Evolutionary conservation across 2,888 invertebrate genomes (phyloP), one percentile per base, ranked within the genome.

Genomic region (Cryptus viduatorius): DNA sequence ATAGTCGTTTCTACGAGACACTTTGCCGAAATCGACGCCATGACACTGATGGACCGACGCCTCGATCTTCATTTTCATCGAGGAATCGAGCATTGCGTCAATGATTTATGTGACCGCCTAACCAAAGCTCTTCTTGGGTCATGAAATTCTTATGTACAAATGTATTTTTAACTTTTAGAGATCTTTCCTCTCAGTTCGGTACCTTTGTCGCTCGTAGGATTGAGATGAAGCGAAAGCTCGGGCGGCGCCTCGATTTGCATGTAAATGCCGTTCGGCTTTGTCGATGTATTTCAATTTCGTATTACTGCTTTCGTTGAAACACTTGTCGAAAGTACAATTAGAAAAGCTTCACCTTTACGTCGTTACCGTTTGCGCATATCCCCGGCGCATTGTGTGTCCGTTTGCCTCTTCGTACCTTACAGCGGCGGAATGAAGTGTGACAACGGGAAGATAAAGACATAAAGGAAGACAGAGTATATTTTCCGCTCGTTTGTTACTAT

Each of bases 381-480:
- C 0, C 31, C 14, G 24, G 31, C 14, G 12, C 59, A 29, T 29
- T 59, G 59, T 59, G 59, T 59, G 14, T n/a, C 4, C 14, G 14
- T 10, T 1, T 29, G 31, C n/a, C 59, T 29, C 0, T n/a, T 37
- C 48, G 48, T 29, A 31, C 59, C 59, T 59, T 12, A 24, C 37
- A 16, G 12, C 50, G 14, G 50, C 42, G 42, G 61, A 61, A 78
- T 78, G 48, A 48, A 19, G 61, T 61, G 61, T 53, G 64, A 71
- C 79, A 79, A 53, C 64, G 31, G 19, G 71, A 4, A 29, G 59
- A 77, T 68, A 59, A 61, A 61, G 72, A 72, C 31, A 65, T 29
- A 69, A 77, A 67, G 31, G 64, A 78, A 61, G 78, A 69, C 46
- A 19, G 68, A 56, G 78, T 68, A 61, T 61, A 61, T 46, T 67